Percentiles rank a stretch among this genome's conserved stretches.
Evolutionary conservation across 2,113 vertebrate species (phyloP).

Genomic region (Varanus salvator): DNA sequence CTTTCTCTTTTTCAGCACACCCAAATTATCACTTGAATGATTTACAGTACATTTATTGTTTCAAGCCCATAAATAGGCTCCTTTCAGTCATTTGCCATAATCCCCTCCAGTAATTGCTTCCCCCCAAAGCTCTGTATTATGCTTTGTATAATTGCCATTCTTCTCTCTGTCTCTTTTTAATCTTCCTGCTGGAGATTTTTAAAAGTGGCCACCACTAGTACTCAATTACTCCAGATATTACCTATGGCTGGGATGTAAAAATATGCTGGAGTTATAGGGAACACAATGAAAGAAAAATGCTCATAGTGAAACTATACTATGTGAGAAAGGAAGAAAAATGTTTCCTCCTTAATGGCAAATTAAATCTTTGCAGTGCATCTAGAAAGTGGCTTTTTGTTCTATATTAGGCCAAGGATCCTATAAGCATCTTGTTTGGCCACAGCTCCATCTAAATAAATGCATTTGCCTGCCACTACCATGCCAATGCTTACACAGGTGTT

Average conservation of each 20-base stretch:
- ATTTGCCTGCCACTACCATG: neutral
- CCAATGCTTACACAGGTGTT: neutral
- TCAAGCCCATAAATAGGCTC: slow-evolving; percentile 17
- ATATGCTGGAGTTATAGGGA: neutral
- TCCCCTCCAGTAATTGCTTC: slow-evolving; percentile 19
- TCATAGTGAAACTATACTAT: neutral
- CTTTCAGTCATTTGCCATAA: slow-evolving; percentile 31
- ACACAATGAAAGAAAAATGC: neutral
- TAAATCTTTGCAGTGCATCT: neutral
- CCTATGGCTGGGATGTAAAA: neutral
- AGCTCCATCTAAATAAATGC: neutral
- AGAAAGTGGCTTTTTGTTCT: neutral
- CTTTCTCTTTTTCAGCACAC: neutral
- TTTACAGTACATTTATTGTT: slow-evolving; percentile 36
- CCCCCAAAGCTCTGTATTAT: neutral
- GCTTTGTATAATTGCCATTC: slow-evolving; percentile 19
- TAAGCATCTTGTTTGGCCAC: neutral
- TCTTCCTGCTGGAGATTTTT: neutral
- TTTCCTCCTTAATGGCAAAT: neutral
- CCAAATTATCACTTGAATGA: slow-evolving; percentile 27
- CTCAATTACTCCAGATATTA: neutral
- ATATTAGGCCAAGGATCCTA: neutral
- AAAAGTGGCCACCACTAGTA: neutral
- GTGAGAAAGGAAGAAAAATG: neutral
- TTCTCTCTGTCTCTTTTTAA: neutral